Conservation (phyloP, 2,797 vertebrate species). For the Glossophaga mutica region DNA sequence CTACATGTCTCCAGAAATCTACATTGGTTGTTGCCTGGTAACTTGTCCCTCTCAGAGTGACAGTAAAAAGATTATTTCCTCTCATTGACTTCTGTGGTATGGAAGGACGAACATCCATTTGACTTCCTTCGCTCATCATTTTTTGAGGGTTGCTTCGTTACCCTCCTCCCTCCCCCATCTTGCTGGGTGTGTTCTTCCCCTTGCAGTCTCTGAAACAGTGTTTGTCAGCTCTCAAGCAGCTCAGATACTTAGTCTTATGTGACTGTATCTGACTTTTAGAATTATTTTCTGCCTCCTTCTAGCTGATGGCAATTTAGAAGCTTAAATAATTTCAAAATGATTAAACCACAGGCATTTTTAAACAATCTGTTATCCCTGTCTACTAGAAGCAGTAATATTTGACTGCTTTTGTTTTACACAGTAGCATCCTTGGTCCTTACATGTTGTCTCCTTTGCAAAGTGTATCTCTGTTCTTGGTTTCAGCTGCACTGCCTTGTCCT, state of each 20-base stretch:
- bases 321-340: neutral
- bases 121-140: neutral
- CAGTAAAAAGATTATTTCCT: neutral
- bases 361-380: neutral
- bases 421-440: rapidly evolving
- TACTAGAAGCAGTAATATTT: neutral
- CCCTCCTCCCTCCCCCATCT: neutral
- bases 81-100: neutral
- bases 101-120: neutral
- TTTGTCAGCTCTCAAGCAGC: neutral
- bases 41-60: neutral
- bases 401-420: neutral
- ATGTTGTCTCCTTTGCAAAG: neutral
- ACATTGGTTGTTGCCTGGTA: conserved; percentile 35
- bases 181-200: neutral
- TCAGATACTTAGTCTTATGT: neutral
- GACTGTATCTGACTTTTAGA: neutral
- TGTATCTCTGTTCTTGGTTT: neutral
- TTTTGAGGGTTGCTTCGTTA: neutral
- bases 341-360: neutral
- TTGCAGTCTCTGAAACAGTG: neutral
- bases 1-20: neutral
- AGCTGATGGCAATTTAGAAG: neutral
- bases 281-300: conserved; percentile 5
- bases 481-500: neutral